Percentiles rank a stretch among this genome's conserved stretches.
These are phyloP conservation scores for Phainopepla nitens DNA, from an alignment of 2,113 vertebrate species.

Conservation along the genomic window DNA sequence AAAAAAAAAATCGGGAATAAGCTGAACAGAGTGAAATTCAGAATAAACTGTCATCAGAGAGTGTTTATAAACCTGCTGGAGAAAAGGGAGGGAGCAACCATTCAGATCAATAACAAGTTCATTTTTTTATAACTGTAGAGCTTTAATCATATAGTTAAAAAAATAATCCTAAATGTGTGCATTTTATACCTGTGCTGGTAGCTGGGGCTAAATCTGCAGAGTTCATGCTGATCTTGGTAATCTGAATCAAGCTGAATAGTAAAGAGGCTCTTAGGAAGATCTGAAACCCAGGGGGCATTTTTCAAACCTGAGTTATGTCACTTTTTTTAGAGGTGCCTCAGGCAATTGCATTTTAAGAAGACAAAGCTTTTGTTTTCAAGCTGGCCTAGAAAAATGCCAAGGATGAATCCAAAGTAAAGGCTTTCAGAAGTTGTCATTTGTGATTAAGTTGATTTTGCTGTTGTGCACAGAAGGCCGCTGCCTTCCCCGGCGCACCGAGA, in stretches of 20 bases:
- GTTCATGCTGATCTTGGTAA: conserved; percentile 34
- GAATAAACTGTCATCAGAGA: neutral
- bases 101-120: neutral
- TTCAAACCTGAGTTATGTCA: conserved; percentile 55
- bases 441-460: conserved; percentile 61
- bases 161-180: conserved; percentile 15
- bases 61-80: neutral
- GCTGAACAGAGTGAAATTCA: neutral
- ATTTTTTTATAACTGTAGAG: neutral
- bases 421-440: conserved; percentile 65
- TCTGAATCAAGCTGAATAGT: conserved; percentile 43
- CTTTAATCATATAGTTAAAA: conserved; percentile 26
- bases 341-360: conserved; percentile 65
- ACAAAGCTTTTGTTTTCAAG: conserved; percentile 63
- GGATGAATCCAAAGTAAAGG: conserved; percentile 56
- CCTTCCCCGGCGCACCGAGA: accelerated
- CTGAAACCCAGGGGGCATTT: conserved; percentile 36
- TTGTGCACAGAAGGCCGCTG: neutral
- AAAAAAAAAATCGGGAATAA: neutral
- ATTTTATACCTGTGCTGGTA: conserved; percentile 23
- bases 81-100: neutral
- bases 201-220: conserved; percentile 6
- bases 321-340: conserved; percentile 38
- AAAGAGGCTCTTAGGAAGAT: conserved; percentile 41
- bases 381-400: conserved; percentile 65